Conservation (phyloP, 53 echinoderm and acorn worm genomes). For the Arbacia lixula region DNA sequence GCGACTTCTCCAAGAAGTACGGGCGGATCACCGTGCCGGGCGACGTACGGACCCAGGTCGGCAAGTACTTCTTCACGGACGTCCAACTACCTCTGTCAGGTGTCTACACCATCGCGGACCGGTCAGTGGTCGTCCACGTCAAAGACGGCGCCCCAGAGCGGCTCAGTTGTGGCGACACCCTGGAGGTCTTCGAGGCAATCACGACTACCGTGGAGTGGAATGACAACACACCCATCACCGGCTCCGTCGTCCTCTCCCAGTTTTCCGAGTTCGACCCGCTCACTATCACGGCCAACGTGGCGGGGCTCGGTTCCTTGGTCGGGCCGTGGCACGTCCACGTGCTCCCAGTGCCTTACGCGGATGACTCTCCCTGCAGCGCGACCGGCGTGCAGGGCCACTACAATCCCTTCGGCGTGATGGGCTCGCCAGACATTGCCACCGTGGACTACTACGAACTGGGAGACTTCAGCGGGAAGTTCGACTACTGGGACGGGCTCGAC, state of each 20-base stretch:
- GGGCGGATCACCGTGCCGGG: slow-evolving; percentile 65
- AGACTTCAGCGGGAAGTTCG: slow-evolving; percentile 93
- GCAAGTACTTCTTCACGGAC: slow-evolving; percentile 92
- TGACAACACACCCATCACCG: slow-evolving; percentile 57
- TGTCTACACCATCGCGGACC: slow-evolving; percentile 60
- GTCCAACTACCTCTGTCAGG: slow-evolving; percentile 85
- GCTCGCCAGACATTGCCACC: slow-evolving; percentile 68
- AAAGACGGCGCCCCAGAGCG: slow-evolving; percentile 66
- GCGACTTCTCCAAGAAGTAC: slow-evolving; percentile 83
- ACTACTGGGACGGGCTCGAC: slow-evolving; percentile 53
- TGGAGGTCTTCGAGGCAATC: slow-evolving; percentile 53
- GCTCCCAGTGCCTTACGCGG: slow-evolving; percentile 72
- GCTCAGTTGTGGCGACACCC: slow-evolving; percentile 74
- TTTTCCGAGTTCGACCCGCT: slow-evolving; percentile 66
- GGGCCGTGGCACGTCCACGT: slow-evolving; percentile 91
- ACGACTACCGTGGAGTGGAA: slow-evolving; percentile 56
- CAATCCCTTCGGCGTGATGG: slow-evolving; percentile 85
- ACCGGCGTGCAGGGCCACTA: slow-evolving; percentile 77
- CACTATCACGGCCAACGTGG: slow-evolving; percentile 50
- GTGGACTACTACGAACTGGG: slow-evolving; percentile 89
- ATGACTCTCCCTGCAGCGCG: slow-evolving; percentile 62
- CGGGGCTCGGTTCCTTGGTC: slow-evolving; percentile 62
- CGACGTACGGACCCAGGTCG: slow-evolving; percentile 52
- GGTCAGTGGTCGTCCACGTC: slow-evolving; percentile 80
- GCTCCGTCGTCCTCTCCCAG: slow-evolving; percentile 71